Conservation (phyloP, 2,113 vertebrate genomes). For the Ceuthmochares aereus region DNA sequence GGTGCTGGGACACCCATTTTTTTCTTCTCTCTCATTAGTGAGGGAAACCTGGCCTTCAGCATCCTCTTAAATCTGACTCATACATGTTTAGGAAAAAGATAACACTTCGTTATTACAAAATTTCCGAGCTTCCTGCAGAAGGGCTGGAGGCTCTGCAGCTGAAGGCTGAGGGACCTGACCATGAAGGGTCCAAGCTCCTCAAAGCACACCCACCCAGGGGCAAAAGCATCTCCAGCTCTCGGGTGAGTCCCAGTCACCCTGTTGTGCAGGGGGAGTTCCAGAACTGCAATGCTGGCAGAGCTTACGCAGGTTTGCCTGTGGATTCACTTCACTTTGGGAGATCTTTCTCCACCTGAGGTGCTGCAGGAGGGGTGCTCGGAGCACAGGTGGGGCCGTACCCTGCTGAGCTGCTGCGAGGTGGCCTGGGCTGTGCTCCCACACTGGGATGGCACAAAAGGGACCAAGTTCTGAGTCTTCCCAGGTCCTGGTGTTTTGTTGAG, state of each 20-base stretch:
- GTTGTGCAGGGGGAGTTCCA: accelerated
- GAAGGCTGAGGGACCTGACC: not conserved
- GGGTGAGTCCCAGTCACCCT: accelerated
- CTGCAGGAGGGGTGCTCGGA: not conserved
- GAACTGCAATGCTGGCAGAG: accelerated
- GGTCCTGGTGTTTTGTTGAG: accelerated
- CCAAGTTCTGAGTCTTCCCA: accelerated
- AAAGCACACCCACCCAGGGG: accelerated
- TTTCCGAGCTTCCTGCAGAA: not conserved
- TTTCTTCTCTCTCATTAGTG: not conserved
- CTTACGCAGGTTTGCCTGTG: accelerated
- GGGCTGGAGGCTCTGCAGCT: not conserved
- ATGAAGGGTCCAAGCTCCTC: accelerated
- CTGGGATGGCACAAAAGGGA: too few relatives aligned
- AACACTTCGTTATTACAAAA: accelerated
- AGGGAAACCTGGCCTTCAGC: not conserved
- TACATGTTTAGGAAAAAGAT: accelerated
- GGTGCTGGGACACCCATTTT: not conserved
- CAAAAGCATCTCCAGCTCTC: not conserved
- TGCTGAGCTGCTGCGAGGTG: too few relatives aligned
- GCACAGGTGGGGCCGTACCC: too few relatives aligned
- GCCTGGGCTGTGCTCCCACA: too few relatives aligned
- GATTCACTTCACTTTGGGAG: not conserved
- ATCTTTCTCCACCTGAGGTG: not conserved
- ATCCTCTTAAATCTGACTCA: accelerated